Percentiles rank a stretch among this genome's conserved stretches.
Evolutionary conservation across 2,113 vertebrate genomes (phyloP).

Genomic region (Mirounga angustirostris): DNA sequence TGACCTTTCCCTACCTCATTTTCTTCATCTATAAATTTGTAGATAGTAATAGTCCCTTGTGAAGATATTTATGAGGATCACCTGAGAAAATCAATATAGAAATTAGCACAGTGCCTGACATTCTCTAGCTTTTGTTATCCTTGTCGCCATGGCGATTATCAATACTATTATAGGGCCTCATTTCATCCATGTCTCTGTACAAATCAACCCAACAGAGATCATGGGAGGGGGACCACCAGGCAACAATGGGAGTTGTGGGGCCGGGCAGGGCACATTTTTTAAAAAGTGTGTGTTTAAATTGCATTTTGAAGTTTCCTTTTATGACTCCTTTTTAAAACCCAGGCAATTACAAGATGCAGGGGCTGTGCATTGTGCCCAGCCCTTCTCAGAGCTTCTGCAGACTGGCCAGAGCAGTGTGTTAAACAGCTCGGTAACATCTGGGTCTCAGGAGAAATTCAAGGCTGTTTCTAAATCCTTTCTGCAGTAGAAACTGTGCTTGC

Average conservation of each 20-base stretch:
- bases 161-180: background rate
- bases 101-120: background rate
- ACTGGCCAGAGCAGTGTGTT: background rate
- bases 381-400: background rate
- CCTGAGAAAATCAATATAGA: slow-evolving; percentile 11
- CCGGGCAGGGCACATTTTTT: background rate
- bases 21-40: background rate
- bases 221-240: background rate
- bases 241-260: background rate
- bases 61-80: background rate
- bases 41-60: background rate
- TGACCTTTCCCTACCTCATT: background rate
- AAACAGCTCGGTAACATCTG: background rate
- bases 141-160: background rate
- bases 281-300: background rate
- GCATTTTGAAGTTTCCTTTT: background rate
- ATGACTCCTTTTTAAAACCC: background rate
- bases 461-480: background rate
- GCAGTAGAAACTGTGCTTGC: background rate
- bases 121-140: background rate
- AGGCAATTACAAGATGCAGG: background rate
- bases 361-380: background rate
- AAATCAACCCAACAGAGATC: background rate
- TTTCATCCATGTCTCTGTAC: background rate
- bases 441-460: background rate